These are phyloP conservation scores for Huso huso DNA, from an alignment of 2,797 vertebrate species.

Conservation along the genomic window DNA sequence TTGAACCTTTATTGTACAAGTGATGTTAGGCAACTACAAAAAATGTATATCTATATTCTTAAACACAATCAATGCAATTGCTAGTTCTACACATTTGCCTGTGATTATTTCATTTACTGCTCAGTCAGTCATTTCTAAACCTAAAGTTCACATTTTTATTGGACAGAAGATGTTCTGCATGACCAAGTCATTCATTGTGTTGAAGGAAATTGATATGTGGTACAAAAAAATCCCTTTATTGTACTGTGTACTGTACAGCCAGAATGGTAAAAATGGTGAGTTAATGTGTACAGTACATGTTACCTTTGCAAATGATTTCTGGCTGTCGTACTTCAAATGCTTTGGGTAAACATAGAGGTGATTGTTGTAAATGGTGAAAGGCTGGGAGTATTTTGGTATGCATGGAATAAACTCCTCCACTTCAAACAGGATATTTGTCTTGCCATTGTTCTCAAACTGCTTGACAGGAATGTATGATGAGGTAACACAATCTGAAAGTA, in stretches of 20 bases:
- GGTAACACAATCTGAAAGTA: conserved; percentile 82
- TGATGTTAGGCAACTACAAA: neutral
- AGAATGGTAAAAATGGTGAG: neutral
- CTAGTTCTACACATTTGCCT: neutral
- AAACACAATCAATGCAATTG: no score
- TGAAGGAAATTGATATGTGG: no score
- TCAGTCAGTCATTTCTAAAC: neutral
- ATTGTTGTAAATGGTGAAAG: conserved; percentile 90
- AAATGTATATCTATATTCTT: neutral
- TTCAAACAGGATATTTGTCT: conserved; percentile 67
- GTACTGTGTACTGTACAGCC: no score
- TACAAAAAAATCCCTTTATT: no score
- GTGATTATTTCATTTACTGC: neutral
- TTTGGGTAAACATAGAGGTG: conserved; percentile 93
- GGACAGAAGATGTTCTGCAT: no score
- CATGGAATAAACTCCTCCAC: conserved; percentile 92
- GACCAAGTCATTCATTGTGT: no score
- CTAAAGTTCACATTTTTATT: no score
- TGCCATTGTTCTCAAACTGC: conserved; percentile 69
- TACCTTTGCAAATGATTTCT: conserved; percentile 92
- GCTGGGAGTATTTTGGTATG: conserved; percentile 87
- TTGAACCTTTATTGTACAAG: neutral
- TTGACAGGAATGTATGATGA: conserved; percentile 91
- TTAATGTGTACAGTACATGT: conserved; percentile 1
- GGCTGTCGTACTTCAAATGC: conserved; percentile 88